Percentiles rank a stretch among this genome's conserved stretches.
Evolutionary conservation across 2,888 invertebrate genomes (phyloP).

Genomic region (Pheosia tremula): DNA sequence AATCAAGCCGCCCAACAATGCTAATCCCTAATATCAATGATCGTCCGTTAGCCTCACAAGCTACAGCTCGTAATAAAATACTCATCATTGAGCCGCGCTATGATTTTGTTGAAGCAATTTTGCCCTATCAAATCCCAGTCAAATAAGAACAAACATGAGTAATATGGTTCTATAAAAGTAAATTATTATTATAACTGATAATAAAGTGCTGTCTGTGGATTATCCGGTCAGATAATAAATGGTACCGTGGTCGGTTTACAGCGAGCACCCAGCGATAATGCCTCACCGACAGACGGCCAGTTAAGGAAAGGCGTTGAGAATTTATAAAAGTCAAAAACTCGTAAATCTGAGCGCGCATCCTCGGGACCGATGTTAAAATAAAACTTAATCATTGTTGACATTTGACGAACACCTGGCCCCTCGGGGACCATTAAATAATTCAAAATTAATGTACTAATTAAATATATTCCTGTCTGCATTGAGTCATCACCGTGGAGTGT

Average conservation of each 20-base stretch:
- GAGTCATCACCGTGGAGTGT: conserved; percentile 74
- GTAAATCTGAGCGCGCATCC: conserved; percentile 64
- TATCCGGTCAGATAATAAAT: conserved; percentile 79
- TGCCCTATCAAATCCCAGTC: conserved; percentile 73
- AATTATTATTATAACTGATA: conserved; percentile 83
- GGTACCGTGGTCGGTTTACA: conserved; percentile 70
- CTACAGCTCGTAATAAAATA: conserved; percentile 50
- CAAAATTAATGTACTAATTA: conserved; percentile 81
- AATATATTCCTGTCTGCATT: conserved; percentile 76
- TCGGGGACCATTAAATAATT: conserved; percentile 73
- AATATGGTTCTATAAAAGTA: conserved; percentile 82
- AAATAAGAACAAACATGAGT: conserved; percentile 82
- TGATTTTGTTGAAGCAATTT: conserved; percentile 76
- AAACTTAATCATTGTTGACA: conserved; percentile 81
- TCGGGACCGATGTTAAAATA: conserved; percentile 63
- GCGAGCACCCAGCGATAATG: conserved; percentile 72
- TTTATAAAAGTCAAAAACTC: conserved; percentile 81
- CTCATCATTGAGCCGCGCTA: conserved; percentile 61
- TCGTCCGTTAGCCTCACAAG: conserved; percentile 48
- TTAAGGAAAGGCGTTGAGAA: conserved; percentile 75
- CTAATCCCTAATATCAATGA: conserved; percentile 62
- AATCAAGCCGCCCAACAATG: conserved; percentile 68
- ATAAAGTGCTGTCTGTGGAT: conserved; percentile 81
- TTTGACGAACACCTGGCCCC: conserved; percentile 79
- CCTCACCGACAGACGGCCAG: conserved; percentile 68